Percentiles rank a stretch among this genome's conserved stretches.
Conservation (phyloP, 2,888 invertebrate genomes). For the Lagria hirta region DNA sequence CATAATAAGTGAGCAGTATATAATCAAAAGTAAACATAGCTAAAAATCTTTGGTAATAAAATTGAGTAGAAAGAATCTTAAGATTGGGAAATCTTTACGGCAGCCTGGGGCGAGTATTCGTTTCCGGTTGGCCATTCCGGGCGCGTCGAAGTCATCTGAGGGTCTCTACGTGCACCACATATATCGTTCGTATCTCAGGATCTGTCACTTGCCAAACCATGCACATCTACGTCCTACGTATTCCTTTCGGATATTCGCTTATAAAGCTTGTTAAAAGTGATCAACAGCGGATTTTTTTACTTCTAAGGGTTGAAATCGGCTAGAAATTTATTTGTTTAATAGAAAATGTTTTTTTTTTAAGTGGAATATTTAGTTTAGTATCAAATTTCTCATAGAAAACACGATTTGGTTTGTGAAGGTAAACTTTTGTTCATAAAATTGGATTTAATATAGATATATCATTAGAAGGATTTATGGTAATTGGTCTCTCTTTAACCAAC, state of each 20-base stretch:
- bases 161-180: conserved; percentile 41
- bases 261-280: conserved; percentile 11
- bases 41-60: conserved; percentile 37
- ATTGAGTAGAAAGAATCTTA: conserved; percentile 33
- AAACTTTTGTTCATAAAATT: no score
- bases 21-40: conserved; percentile 34
- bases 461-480: no score
- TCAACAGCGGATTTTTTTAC: no score
- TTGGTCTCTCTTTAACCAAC: no score
- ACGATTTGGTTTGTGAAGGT: no score
- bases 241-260: conserved; percentile 9
- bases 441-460: no score
- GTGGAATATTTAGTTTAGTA: no score
- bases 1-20: no score
- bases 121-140: conserved; percentile 40
- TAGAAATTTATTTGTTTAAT: no score
- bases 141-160: conserved; percentile 40
- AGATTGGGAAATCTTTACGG: conserved; percentile 41
- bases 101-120: conserved; percentile 36
- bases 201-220: conserved; percentile 30
- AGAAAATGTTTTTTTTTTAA: no score
- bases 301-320: no score
- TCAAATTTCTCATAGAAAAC: no score
- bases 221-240: conserved; percentile 16
- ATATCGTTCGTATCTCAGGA: conserved; percentile 35